Evolutionary conservation across 2,113 vertebrate genomes (phyloP).

Genomic region (Mellivora capensis): DNA sequence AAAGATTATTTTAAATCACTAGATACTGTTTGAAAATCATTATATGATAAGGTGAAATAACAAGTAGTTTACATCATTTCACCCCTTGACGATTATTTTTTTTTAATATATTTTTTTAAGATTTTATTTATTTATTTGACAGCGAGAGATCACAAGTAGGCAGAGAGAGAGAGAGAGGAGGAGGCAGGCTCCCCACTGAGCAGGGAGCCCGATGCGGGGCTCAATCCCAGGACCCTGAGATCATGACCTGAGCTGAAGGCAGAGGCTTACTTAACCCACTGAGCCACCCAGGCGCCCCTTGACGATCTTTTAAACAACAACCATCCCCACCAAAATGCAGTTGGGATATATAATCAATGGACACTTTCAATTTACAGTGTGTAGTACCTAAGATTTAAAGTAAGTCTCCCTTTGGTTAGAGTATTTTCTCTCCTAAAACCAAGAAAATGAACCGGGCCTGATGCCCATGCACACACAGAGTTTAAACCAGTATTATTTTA

Average conservation of each 20-base stretch:
- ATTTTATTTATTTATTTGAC: too few relatives aligned
- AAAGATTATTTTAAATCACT: not conserved
- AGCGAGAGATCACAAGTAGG: too few relatives aligned
- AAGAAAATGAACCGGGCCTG: not conserved
- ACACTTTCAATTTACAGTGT: not conserved
- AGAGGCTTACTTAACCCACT: too few relatives aligned
- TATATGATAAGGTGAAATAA: not conserved
- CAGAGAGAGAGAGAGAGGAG: too few relatives aligned
- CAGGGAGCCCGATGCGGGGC: too few relatives aligned
- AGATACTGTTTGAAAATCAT: constrained; percentile 43
- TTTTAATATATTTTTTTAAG: too few relatives aligned
- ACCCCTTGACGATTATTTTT: not conserved
- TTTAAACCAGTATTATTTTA: not conserved
- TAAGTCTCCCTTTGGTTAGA: not conserved
- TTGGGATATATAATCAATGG: not conserved
- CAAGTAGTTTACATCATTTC: not conserved
- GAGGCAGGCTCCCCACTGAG: too few relatives aligned
- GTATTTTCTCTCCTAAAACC: not conserved
- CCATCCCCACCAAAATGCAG: not conserved
- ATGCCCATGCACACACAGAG: not conserved
- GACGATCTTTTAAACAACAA: constrained; percentile 5
- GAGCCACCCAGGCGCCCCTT: too few relatives aligned
- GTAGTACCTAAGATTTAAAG: not conserved
- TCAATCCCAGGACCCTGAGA: too few relatives aligned
- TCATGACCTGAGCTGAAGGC: too few relatives aligned